A percentile compares a stretch with the other conserved stretches of the same genome.
Evolutionary conservation across 2,888 invertebrate species (phyloP).

Genomic region (Tetropium fuscum): DNA sequence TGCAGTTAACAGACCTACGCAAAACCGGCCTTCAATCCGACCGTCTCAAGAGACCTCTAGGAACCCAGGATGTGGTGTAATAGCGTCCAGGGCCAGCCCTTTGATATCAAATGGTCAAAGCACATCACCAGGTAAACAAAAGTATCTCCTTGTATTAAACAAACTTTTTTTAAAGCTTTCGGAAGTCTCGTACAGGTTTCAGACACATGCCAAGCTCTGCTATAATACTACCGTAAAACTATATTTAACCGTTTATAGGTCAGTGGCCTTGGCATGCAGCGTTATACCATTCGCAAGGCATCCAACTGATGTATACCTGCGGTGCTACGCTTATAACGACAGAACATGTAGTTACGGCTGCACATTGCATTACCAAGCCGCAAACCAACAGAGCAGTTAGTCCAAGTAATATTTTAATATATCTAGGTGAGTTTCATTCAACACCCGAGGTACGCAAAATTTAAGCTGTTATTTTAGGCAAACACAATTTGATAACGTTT

Average conservation of each 20-base stretch:
- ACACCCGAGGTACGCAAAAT: too few species aligned
- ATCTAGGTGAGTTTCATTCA: slow-evolving; percentile 61
- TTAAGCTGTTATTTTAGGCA: slow-evolving; percentile 52
- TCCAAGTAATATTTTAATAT: slow-evolving; percentile 57
- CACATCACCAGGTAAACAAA: slow-evolving; percentile 70
- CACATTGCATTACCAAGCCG: slow-evolving; percentile 72
- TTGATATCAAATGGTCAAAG: slow-evolving; percentile 72
- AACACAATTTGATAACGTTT: slow-evolving; percentile 57
- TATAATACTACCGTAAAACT: too few species aligned
- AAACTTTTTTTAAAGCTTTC: not conserved
- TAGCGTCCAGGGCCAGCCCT: slow-evolving; percentile 67
- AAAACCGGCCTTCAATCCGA: slow-evolving; percentile 27
- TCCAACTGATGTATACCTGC: slow-evolving; percentile 68
- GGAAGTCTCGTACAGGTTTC: not conserved
- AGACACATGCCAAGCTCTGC: too few species aligned
- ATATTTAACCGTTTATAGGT: slow-evolving; percentile 58
- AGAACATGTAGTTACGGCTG: slow-evolving; percentile 72
- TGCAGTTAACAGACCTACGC: slow-evolving; percentile 25
- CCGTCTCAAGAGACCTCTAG: slow-evolving; percentile 13
- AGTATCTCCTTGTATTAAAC: slow-evolving; percentile 4
- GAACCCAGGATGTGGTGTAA: slow-evolving; percentile 63
- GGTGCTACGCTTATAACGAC: slow-evolving; percentile 73
- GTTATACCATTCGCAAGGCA: slow-evolving; percentile 66
- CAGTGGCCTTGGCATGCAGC: slow-evolving; percentile 80
- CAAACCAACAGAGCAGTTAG: slow-evolving; percentile 54